Conservation (phyloP, 2,888 invertebrate genomes). For the Dasypogon diadema region DNA sequence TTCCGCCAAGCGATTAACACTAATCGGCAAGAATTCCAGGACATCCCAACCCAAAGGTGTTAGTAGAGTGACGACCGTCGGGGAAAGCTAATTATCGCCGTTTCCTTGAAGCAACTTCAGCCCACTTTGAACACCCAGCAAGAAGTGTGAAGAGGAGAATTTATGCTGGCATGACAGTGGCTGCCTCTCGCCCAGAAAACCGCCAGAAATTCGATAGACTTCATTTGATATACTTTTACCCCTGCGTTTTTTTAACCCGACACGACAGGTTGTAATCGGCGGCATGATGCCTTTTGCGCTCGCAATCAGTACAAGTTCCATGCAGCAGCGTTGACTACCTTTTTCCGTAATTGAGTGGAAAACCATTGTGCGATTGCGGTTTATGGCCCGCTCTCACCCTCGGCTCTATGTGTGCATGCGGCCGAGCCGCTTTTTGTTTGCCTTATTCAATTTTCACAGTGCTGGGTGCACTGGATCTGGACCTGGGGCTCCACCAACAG, state of each 20-base stretch:
- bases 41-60: too few relatives aligned
- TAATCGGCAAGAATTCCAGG: too few relatives aligned
- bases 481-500: too few relatives aligned
- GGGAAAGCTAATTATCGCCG: too few relatives aligned
- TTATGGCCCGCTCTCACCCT: constrained; percentile 16
- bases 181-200: constrained; percentile 2
- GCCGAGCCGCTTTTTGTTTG: constrained; percentile 3
- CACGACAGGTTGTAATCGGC: constrained; percentile 40
- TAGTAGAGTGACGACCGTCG: too few relatives aligned
- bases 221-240: constrained; percentile 24
- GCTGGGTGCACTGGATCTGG: too few relatives aligned
- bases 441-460: constrained; percentile 5
- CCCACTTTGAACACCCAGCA: not conserved
- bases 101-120: not conserved
- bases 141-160: not conserved
- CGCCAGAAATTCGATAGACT: constrained; percentile 43
- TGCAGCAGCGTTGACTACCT: constrained; percentile 5
- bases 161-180: not conserved
- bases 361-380: constrained; percentile 42
- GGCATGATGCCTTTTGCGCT: constrained; percentile 25
- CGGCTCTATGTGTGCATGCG: not conserved
- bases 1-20: too few relatives aligned
- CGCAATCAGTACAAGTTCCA: not conserved
- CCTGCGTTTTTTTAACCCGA: constrained; percentile 41
- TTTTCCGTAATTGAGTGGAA: constrained; percentile 50